These are phyloP conservation scores for Pomatorhinus ruficollis DNA, from an alignment of 2,113 vertebrate genomes.

Conservation along the genomic window DNA sequence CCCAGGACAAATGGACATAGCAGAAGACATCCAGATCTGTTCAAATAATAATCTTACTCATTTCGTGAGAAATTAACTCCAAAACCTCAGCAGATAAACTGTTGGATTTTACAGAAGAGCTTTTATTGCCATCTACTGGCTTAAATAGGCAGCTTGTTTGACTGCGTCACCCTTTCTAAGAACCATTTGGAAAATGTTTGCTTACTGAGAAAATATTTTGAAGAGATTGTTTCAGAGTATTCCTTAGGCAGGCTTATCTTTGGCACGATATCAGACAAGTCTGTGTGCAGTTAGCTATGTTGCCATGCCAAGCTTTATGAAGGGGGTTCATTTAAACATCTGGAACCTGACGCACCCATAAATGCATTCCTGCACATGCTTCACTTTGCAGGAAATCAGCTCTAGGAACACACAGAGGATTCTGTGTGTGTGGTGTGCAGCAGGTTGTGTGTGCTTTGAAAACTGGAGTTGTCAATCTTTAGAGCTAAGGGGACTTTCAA, in stretches of 20 bases:
- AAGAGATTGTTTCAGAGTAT: slow-evolving; percentile 48
- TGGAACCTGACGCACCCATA: background rate
- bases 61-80: background rate
- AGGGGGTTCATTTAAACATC: slow-evolving; percentile 42
- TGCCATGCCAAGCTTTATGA: slow-evolving; percentile 42
- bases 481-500: too few species aligned
- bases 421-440: background rate
- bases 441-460: background rate
- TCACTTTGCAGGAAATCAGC: background rate
- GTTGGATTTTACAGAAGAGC: background rate
- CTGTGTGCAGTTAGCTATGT: slow-evolving; percentile 15
- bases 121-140: slow-evolving; percentile 68
- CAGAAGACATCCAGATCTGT: background rate
- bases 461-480: background rate
- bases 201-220: slow-evolving; percentile 64
- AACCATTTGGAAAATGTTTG: slow-evolving; percentile 46
- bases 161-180: background rate
- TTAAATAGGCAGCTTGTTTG: background rate
- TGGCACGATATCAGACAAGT: slow-evolving; percentile 23
- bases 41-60: background rate
- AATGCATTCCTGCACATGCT: background rate
- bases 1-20: background rate
- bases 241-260: slow-evolving; percentile 58
- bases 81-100: background rate
- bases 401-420: background rate